Base-by-base conservation (phyloP, 2,888 invertebrate species). In the Eristalinus aeneus region DNA sequence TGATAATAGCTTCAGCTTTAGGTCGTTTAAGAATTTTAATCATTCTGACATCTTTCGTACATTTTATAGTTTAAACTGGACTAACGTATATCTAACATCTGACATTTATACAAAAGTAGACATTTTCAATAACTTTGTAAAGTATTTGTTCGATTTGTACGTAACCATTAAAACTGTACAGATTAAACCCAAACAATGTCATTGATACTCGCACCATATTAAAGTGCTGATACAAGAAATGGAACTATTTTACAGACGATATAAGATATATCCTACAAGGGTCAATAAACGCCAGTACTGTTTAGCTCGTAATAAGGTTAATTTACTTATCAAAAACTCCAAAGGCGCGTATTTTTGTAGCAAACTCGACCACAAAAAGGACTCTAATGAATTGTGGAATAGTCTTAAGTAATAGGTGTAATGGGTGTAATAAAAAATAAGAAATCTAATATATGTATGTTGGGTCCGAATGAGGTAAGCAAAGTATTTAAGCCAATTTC, bases 91-190 rank as follows among this genome's bases (percentile, higher is more conserved):
- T 27, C 27, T 60, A 31, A 27, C 60, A 27, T 27, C 60, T 20
- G 27, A 60, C 27, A 27, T 60, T 31, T n/a, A 60, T 31, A 31
- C 10, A 60, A 60, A 60, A 31, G 27, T 60, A 27, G 60, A 60
- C 10, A 60, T 60, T 10, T 27, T 60, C 27, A 60, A 60, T 60
- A 31, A 11, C 2, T 31, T 60, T n/a, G 23, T 60, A 8, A 60
- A 60, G 27, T 60, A n/a, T 31, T n/a, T 60, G 60, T 60, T 27
- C 12, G 60, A 60, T 60, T n/a, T n/a, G n/a, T n/a, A n/a, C n/a
- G n/a, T n/a, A n/a, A n/a, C n/a, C n/a, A n/a, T n/a, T 60, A 31
- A 27, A 60, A 60, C 60, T 27, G 10, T 27, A 10, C 9, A 16
- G 4, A 31, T 31, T 11, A 60, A 60, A 27, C n/a, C 60, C 2